Conservation (phyloP, 2,797 vertebrate species). For the Sebastiscus tertius region DNA sequence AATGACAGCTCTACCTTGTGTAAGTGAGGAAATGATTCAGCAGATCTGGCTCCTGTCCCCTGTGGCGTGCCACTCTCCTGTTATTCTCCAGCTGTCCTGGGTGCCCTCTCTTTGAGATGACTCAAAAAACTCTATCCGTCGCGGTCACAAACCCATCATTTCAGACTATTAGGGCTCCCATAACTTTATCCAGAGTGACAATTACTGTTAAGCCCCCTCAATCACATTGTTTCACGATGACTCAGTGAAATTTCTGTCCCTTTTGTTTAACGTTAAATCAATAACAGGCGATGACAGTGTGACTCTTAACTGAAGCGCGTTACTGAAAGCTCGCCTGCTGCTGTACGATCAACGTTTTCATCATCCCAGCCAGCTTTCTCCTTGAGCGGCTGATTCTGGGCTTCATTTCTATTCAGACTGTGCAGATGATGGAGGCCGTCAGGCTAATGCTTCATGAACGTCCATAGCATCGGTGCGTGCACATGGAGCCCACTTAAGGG, state of each 20-base stretch:
- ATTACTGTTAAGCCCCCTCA: slow-evolving; percentile 51
- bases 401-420: slow-evolving; percentile 56
- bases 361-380: slow-evolving; percentile 37
- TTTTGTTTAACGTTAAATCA: slow-evolving; percentile 40
- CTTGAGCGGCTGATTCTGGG: slow-evolving; percentile 39
- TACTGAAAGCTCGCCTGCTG: slow-evolving; percentile 10
- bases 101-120: slow-evolving; percentile 55
- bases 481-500: slow-evolving; percentile 70
- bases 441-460: slow-evolving; percentile 58
- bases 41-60: slow-evolving; percentile 61
- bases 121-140: slow-evolving; percentile 46
- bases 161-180: slow-evolving; percentile 37
- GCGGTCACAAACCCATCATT: slow-evolving; percentile 58
- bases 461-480: slow-evolving; percentile 48
- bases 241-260: slow-evolving; percentile 24
- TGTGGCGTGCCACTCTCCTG: slow-evolving; percentile 50
- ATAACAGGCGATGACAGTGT: slow-evolving; percentile 2
- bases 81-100: slow-evolving; percentile 56
- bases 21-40: slow-evolving; percentile 74
- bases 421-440: slow-evolving; percentile 48
- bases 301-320: slow-evolving; percentile 43
- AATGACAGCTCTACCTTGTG: slow-evolving; percentile 59
- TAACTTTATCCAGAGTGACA: slow-evolving; percentile 48
- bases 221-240: slow-evolving; percentile 43
- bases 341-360: slow-evolving; percentile 26